Base-by-base conservation (phyloP, 2,888 invertebrate species). In the Rotaria magnacalcarata region DNA sequence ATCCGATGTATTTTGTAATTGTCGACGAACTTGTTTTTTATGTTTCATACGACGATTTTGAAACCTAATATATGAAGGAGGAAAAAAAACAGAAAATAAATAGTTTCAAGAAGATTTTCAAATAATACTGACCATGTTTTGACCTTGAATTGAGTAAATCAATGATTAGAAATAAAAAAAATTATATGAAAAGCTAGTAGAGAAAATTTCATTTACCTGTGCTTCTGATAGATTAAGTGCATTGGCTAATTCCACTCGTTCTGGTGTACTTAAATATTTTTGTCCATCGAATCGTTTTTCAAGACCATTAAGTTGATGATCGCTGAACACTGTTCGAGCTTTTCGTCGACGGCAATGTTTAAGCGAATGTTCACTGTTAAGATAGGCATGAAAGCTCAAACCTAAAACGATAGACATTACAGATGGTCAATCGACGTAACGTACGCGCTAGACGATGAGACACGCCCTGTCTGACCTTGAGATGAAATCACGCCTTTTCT, bases 271-370 rank as follows among this genome's bases (percentile, higher is more conserved):
- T 3, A 97, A 93, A 92, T 97, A 97, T 87, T 96, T 93, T 91
- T 97, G 97, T 2, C 95, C 94, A 89, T 96, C 96, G 91, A 97
- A 97, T 84, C 97, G 93, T 89, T 96, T 96, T 90, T 97, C 97
- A 88, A 97, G 92, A 84, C 97, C 97, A 91, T 90, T 93, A 74
- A 93, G 90, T 89, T 93, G 93, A 88, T 93, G 93, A 89, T 94
- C 94, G 87, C 93, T 93, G 90, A 94, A 94, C 43, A 94, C 99
- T 0, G 98, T 99, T 88, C 99, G 92, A 0, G 98, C 99, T 93
- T 99, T 98, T 89, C 98, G 93, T 89, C 98, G 93, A 2, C 98
- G 93, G 52, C 86, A 85, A 41, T 85, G 60, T 16, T 86, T 86
- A 7, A 86, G 67, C 10, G 86, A 86, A 75, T 86, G 85, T 84